phyloP scores from a whole-genome alignment of 2,113 vertebrate species.

The Cairina moschata region DNA sequence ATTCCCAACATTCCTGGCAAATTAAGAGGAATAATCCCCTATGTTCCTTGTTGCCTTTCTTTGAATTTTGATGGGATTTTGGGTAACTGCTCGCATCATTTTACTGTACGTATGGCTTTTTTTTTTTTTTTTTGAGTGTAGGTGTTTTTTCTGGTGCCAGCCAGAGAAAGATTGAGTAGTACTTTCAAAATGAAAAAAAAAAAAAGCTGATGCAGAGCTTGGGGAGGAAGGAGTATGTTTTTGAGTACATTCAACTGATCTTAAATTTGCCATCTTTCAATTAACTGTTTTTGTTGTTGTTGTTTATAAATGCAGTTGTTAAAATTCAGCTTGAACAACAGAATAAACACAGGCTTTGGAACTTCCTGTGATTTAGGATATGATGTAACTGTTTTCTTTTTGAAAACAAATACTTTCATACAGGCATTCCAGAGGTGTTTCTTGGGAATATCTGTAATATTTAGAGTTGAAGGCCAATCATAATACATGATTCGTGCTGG shows the following conservation, averaged over 20 bases:
- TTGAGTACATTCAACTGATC: background rate
- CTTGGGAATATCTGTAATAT: background rate
- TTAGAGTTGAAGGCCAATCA: background rate
- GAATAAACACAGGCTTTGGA: background rate
- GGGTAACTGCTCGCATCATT: background rate
- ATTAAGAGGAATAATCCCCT: background rate
- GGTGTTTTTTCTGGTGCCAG: conserved; percentile 19
- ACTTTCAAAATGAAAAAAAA: background rate
- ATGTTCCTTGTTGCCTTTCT: background rate
- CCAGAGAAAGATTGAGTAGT: conserved; percentile 7
- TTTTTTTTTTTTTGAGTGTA: background rate
- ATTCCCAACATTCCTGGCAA: background rate
- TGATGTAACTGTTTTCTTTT: background rate
- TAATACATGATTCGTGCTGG: background rate
- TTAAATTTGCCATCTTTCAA: background rate
- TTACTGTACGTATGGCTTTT: background rate
- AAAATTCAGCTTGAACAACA: background rate
- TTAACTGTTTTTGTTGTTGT: background rate
- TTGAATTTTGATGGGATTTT: background rate
- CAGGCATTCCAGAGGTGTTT: background rate
- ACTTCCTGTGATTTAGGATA: background rate
- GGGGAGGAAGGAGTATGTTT: background rate
- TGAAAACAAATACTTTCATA: background rate
- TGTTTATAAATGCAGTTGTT: background rate
- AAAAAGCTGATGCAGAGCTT: background rate